Conservation (phyloP, 2,113 vertebrate species). For the Hymenochirus boettgeri region DNA sequence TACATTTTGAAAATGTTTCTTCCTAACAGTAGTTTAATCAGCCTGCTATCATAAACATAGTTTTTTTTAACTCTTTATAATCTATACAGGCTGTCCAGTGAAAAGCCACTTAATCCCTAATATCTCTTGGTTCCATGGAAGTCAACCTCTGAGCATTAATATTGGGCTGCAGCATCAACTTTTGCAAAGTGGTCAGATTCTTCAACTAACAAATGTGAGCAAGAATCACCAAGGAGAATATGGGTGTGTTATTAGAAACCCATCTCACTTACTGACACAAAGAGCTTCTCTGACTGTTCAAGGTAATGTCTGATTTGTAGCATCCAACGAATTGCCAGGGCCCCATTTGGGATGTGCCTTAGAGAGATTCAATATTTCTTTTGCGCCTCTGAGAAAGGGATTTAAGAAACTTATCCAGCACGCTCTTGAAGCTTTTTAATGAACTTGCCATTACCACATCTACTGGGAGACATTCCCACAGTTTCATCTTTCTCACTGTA, state of each 20-base stretch:
- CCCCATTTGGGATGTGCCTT: too few relatives aligned
- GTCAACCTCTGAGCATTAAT: constrained; percentile 48
- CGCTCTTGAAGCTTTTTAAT: too few relatives aligned
- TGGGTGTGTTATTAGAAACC: constrained; percentile 69
- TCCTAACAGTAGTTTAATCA: too few relatives aligned
- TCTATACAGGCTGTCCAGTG: constrained; percentile 64
- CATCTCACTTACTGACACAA: constrained; percentile 59
- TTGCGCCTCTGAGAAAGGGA: too few relatives aligned
- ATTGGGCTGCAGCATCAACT: constrained; percentile 46
- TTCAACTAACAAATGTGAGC: constrained; percentile 62
- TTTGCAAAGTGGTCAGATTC: constrained; percentile 59
- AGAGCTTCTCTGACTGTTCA: constrained; percentile 55
- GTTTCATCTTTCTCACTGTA: too few relatives aligned
- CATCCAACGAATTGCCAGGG: too few relatives aligned
- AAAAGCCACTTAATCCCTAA: constrained; percentile 61
- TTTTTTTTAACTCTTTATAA: background rate
- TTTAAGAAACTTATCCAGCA: too few relatives aligned
- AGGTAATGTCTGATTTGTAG: constrained; percentile 53
- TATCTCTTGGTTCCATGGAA: constrained; percentile 67
- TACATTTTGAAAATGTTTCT: too few relatives aligned
- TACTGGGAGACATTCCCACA: too few relatives aligned
- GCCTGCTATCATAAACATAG: too few relatives aligned
- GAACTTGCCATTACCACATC: too few relatives aligned
- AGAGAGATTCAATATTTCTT: too few relatives aligned
- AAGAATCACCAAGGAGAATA: constrained; percentile 57